Base-by-base conservation (phyloP, 2,888 invertebrate genomes). In the Anticlea derivata region DNA sequence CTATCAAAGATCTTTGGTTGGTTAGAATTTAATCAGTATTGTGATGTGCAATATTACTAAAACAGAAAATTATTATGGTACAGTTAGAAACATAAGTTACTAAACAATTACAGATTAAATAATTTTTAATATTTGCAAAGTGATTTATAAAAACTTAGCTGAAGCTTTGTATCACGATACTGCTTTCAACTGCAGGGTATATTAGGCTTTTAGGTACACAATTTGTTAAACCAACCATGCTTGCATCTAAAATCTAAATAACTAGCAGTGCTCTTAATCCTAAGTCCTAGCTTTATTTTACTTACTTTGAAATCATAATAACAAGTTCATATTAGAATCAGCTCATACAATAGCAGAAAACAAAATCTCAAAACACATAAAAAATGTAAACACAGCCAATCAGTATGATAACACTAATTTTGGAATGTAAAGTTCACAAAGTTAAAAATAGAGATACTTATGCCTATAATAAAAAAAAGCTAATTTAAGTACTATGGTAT, bases 401-500 rank as follows among this genome's bases (percentile, higher is more conserved):
- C 63, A 70, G 63, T 71, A 76, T 53, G 62, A 61, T 73, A 70
- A 71, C 60, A 70, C 75, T 77, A 83, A 80, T 80, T 59, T 81
- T 86, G 89, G 89, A 89, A 88, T 89, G 88, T 83, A 76, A 70
- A 74, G 68, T 80, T 77, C 70, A 74, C 68, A 72, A 70, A 69
- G 65, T 75, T 77, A 74, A 67, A 68, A 70, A 61, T 68, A 63
- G 63, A 66, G 60, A 72, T 68, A 73, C 83, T 83, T 85, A 85
- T 61, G 65, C 73, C 79, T 84, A 83, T 64, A 63, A 75, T 85
- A 86, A 80, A n/a, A 86, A 51, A 86, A 89, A 87, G 86, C 85
- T 86, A 83, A 80, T 74, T 72, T 87, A 86, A 86, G 86, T 88
- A 87, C 89, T 81, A 80, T 66, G 71, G 71, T 76, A 74, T 81